A percentile compares a stretch with the other conserved stretches of the same genome.
These are phyloP conservation scores for Ridgeia piscesae DNA, from an alignment of 1,140 invertebrate genomes.

Conservation along the genomic window DNA sequence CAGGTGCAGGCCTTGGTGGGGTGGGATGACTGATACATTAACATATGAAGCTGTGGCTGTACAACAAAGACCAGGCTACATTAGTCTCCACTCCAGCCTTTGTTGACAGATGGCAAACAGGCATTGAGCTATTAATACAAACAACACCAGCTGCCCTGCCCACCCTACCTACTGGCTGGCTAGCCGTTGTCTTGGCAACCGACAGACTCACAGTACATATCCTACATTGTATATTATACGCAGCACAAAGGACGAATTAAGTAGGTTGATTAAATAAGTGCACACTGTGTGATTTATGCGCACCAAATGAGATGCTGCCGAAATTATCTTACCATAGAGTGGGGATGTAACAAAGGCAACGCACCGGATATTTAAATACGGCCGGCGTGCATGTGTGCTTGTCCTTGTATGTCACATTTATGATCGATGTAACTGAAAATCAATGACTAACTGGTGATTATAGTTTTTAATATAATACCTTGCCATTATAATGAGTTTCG, in stretches of 20 bases:
- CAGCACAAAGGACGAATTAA: neutral
- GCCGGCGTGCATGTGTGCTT: neutral
- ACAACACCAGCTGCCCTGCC: neutral
- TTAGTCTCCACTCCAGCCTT: neutral
- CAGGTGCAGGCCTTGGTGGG: neutral
- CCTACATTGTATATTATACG: neutral
- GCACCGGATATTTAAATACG: neutral
- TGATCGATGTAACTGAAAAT: neutral
- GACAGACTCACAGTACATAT: neutral
- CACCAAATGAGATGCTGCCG: neutral
- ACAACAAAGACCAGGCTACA: neutral
- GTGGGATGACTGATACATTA: neutral
- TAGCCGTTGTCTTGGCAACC: neutral
- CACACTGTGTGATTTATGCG: neutral
- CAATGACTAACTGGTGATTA: neutral
- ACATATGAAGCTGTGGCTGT: neutral
- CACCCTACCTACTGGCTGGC: neutral
- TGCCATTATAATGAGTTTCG: neutral
- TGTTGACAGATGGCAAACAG: constrained; percentile 4
- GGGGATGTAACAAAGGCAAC: neutral
- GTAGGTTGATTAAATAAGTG: neutral
- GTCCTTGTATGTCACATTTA: neutral
- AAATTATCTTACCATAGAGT: neutral
- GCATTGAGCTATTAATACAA: neutral
- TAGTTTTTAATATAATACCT: neutral